These are phyloP conservation scores for Indicator indicator DNA, from an alignment of 2,113 vertebrate genomes.

Conservation along the genomic window DNA sequence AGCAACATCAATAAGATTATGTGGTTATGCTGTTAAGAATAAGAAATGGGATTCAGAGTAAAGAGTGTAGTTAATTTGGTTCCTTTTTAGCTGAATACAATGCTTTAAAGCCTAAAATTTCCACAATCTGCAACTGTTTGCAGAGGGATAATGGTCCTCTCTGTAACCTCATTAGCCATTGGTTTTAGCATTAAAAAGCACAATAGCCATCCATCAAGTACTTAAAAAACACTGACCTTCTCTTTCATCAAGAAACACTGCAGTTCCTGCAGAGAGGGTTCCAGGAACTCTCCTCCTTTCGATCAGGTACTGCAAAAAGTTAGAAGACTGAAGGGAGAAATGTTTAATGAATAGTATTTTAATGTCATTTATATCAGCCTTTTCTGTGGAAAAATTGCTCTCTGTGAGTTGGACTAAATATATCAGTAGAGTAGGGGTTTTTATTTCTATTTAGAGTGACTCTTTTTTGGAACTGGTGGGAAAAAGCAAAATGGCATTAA, in stretches of 20 bases:
- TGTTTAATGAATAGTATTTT: constrained; percentile 35
- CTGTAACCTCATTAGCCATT: constrained; percentile 39
- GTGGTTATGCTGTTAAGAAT: constrained; percentile 16
- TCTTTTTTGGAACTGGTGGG: constrained; percentile 57
- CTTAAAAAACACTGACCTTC: constrained; percentile 49
- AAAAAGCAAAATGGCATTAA: constrained; percentile 63
- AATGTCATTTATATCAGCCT: constrained; percentile 19
- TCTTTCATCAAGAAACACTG: constrained; percentile 35
- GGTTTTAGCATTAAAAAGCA: constrained; percentile 29
- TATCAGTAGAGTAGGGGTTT: neutral
- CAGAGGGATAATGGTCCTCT: constrained; percentile 22
- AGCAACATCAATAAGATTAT: constrained; percentile 20
- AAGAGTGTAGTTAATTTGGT: neutral
- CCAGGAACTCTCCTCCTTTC: constrained; percentile 43
- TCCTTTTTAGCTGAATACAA: constrained; percentile 2
- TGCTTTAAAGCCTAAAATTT: constrained; percentile 30
- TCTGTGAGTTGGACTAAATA: constrained; percentile 46
- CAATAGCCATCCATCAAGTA: constrained; percentile 22
- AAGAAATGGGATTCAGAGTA: neutral
- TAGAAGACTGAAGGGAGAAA: constrained; percentile 22
- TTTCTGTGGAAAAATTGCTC: constrained; percentile 38
- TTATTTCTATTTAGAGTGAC: constrained; percentile 46
- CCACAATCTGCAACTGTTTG: constrained; percentile 8
- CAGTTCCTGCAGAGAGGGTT: constrained; percentile 42
- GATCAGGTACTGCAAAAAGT: constrained; percentile 46